Base-by-base conservation (phyloP, 2,888 invertebrate species). In the Melanophora roralis region DNA sequence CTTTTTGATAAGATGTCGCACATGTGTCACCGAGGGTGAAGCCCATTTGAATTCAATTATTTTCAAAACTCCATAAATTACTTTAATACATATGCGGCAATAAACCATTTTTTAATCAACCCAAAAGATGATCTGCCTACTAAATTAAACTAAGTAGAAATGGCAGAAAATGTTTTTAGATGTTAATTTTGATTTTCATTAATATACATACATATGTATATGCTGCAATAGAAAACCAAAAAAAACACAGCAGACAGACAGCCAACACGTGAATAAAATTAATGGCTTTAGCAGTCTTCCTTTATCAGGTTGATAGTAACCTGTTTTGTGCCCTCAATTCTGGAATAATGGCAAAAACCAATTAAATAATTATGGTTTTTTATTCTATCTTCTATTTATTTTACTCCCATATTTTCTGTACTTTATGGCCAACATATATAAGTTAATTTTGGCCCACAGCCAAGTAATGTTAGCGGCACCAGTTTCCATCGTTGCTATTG, bases 211-310 rank as follows among this genome's bases (percentile, higher is more conserved):
- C n/a, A n/a, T n/a, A n/a, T n/a, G n/a, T n/a, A n/a, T n/a, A n/a
- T 55, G 16, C 53, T 53, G 11, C 19, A 21, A 36, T 21, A 59
- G 43, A 59, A 57, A 67, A n/a, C n/a, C n/a, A n/a, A n/a, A n/a
- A 40, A 51, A 23, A 57, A 59, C 21, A 14, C 23, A 67, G 32
- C 21, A 38, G 23, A 64, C 47, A 71, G 71, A 73, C 78, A 69
- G 68, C 53, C 57, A 76, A 76, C 80, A 78, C 74, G 77, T 71
- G 71, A 82, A 68, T 82, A 74, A 80, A 74, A 80, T 82, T 80
- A 77, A 82, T 74, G 60, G 55, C 60, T 64, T 43, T 78, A 60
- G 59, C 60, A 62, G 64, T 64, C 71, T 64, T 71, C 43, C 69
- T 43, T 71, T 57, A 51, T 57, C 60, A 51, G 40, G 57, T 64